A percentile compares a stretch with the other conserved stretches of the same genome.
These are phyloP conservation scores for Synergus umbraculus DNA, from an alignment of 2,888 invertebrate species.

Conservation along the genomic window DNA sequence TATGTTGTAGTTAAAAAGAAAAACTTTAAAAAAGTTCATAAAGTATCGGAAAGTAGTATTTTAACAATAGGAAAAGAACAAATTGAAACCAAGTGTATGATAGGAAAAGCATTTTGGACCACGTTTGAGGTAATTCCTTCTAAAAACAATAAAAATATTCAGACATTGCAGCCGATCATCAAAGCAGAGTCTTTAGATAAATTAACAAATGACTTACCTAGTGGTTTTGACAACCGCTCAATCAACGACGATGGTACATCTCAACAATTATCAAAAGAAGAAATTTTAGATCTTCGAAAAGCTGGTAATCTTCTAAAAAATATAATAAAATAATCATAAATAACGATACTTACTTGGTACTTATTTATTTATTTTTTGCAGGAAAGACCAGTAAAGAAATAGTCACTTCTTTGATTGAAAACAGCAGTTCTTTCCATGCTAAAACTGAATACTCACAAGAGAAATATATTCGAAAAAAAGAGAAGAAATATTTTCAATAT, in stretches of 20 bases:
- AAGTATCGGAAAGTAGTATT: conserved; percentile 82
- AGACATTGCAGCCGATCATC: conserved; percentile 65
- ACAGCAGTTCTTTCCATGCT: conserved; percentile 92
- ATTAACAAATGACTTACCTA: conserved; percentile 81
- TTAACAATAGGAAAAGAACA: conserved; percentile 85
- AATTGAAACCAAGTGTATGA: conserved; percentile 83
- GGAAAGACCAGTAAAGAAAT: conserved; percentile 86
- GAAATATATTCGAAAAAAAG: conserved; percentile 97
- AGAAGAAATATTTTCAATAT: conserved; percentile 93
- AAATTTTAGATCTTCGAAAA: conserved; percentile 88
- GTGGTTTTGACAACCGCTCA: conserved; percentile 90
- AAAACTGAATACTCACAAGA: conserved; percentile 96
- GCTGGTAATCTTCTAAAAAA: conserved; percentile 79
- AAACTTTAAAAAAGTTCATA: conserved; percentile 87
- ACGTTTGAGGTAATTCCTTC: conserved; percentile 87
- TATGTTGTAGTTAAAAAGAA: conserved; percentile 88
- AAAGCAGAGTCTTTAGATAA: conserved; percentile 81
- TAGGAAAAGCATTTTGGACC: conserved; percentile 85
- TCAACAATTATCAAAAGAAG: conserved; percentile 89
- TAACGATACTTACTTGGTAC: too few species aligned
- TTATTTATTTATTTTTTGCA: too few species aligned
- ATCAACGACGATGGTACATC: conserved; percentile 89
- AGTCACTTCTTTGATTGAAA: conserved; percentile 91
- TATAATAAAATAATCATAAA: too few species aligned
- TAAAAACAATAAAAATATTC: conserved; percentile 68